Evolutionary conservation across 23 tunicate species (phyloP), one percentile per base, ranked within the genome.

Genomic region (Styela plicata): DNA sequence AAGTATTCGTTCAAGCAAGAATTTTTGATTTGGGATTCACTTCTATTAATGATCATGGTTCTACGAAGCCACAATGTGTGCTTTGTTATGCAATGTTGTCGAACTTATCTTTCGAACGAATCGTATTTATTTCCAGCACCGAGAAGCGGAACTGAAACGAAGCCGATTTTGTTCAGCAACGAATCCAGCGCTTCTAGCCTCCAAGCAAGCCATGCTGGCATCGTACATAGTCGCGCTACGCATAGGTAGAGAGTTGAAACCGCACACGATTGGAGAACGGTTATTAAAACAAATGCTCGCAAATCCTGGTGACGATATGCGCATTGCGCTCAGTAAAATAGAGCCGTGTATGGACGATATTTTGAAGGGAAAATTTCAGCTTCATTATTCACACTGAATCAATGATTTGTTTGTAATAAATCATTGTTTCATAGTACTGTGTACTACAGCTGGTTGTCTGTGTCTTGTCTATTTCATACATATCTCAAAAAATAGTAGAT

Each of bases 71-170:
- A 69, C 78, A 79, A 75, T 34, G 89, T 33, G 89, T 79, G 84
- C 71, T 79, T 28, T 85, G 84, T 74, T 79, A 65, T 63, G 78
- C 84, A 84, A 81, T 84, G 87, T 64, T 84, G 7, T 84, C 61
- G 20, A 84, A 84, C 73, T 26, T 74, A 63, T 85, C 89, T 85
- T 77, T 53, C 37, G 79, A 85, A 52, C 66, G 79, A 35, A 34
- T 52, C 87, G 33, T 84, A 52, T 23, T 32, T 18, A 77, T 21
- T 78, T 78, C 64, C 79, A 84, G 69, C 52, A 36, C 24, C 79
- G 31, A 84, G 87, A 84, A 78, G 74, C 24, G 7, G 69, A 79
- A 68, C 16, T 33, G 79, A 85, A 83, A 63, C 89, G 84, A 23
- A 74, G 74, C 44, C 83, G 74, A 74, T 69, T 69, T 63, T 69